These are phyloP conservation scores for Cephonodes hylas DNA, from an alignment of 2,888 invertebrate genomes.

Conservation along the genomic window DNA sequence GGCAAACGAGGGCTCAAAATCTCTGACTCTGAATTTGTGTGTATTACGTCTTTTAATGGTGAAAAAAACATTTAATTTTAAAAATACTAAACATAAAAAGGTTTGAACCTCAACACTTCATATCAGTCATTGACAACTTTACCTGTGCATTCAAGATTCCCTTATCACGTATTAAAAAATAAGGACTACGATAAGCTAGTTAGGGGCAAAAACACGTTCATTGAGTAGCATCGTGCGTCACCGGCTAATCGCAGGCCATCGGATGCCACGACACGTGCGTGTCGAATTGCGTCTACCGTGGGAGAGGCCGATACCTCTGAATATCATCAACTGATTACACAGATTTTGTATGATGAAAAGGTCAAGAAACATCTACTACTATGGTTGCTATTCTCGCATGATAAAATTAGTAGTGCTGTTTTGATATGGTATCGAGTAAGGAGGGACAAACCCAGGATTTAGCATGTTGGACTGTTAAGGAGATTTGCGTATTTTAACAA, in stretches of 20 bases:
- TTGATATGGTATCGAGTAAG: no score
- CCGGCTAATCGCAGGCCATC: conserved; percentile 68
- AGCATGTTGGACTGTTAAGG: no score
- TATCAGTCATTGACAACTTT: background rate
- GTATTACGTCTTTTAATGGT: no score
- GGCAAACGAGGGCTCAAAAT: no score
- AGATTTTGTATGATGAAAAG: background rate
- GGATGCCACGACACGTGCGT: conserved; percentile 77
- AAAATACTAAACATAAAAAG: no score
- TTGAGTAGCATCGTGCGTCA: conserved; percentile 63
- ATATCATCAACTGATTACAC: conserved; percentile 25
- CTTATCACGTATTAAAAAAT: background rate
- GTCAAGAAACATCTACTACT: conserved; percentile 3
- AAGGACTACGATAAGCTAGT: conserved; percentile 46
- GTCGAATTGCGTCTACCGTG: conserved; percentile 76
- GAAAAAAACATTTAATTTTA: no score
- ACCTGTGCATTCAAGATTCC: background rate
- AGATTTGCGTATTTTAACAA: no score
- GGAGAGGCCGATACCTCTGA: conserved; percentile 56
- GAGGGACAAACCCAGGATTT: no score
- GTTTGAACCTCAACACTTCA: background rate
- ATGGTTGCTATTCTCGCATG: conserved; percentile 18
- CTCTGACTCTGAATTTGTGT: no score
- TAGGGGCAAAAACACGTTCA: conserved; percentile 73
- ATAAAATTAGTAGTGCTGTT: background rate